Percentiles rank a stretch among this genome's conserved stretches.
These are phyloP conservation scores for Limnephilus lunatus DNA, from an alignment of 2,888 invertebrate species.

Conservation along the genomic window DNA sequence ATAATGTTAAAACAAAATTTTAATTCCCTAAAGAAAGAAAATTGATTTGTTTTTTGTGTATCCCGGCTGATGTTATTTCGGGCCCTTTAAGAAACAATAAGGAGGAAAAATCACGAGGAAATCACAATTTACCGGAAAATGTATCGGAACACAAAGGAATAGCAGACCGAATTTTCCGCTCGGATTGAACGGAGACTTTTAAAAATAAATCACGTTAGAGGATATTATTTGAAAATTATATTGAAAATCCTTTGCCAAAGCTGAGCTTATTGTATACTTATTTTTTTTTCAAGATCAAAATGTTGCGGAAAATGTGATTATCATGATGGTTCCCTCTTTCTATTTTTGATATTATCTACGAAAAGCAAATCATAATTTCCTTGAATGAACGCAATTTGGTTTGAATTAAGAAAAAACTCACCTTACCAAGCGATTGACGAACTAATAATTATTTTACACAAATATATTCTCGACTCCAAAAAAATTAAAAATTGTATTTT, in stretches of 20 bases:
- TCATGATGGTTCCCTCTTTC: not conserved
- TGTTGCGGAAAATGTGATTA: not conserved
- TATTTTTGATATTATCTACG: not conserved
- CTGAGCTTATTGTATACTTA: not conserved
- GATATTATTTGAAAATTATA: constrained; percentile 42
- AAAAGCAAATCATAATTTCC: not conserved
- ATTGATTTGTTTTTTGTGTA: not conserved
- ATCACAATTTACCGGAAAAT: constrained; percentile 26
- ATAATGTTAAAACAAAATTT: no score
- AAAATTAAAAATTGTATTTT: no score
- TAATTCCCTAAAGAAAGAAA: not conserved
- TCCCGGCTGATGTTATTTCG: not conserved
- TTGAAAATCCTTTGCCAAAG: constrained; percentile 31
- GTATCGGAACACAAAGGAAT: constrained; percentile 29
- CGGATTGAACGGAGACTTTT: constrained; percentile 30
- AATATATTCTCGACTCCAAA: no score
- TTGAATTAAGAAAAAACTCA: no score
- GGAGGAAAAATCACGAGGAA: not conserved
- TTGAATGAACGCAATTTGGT: not conserved
- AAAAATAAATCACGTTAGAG: constrained; percentile 41
- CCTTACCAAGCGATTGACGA: no score
- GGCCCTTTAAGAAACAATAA: constrained; percentile 8
- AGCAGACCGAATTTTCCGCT: constrained; percentile 32
- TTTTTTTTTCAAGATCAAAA: not conserved
- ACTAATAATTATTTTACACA: no score